Evolutionary conservation across 2,888 invertebrate genomes (phyloP), one percentile per base, ranked within the genome.

Genomic region (Lymantria dispar): DNA sequence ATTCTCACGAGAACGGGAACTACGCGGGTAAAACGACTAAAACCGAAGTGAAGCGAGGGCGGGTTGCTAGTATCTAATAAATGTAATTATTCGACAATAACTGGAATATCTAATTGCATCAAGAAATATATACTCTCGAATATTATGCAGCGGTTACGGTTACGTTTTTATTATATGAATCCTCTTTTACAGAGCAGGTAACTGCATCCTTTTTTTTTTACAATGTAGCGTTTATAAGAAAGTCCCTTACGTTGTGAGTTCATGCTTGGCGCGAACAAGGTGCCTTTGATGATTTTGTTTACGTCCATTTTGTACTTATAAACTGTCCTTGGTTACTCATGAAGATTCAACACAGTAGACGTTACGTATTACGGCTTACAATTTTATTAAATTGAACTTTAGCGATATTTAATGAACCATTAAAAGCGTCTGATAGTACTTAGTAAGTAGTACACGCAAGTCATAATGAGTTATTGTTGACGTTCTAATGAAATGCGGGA

Each of bases 151-250:
- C 8, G 10, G 8, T 33, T 7, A 7, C 33, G 8, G 33, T 33
- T 33, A 7, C 1, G 33, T 33, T 33, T 33, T 10, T 8, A 39
- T 3, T 8, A n/a, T n/a, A 14, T 22, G 41, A 55, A 40, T 38
- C 33, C 42, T 54, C 33, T 45, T 31, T 45, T 46, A 51, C 62
- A 62, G 70, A 76, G 83, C 87, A 87, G 87, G 87, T 89, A 89
- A 79, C 78, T 70, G 72, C 78, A 80, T 80, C 86, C 86, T 72
- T 85, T 87, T 87, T 30, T 87, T 86, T 83, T 72, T 68, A 58
- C 63, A 60, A 13, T 15, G 15, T 29, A n/a, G 22, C 50, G 38
- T 45, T 68, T n/a, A 68, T 72, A 78, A 72, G 74, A 73, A 73
- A 76, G 74, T 68, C 74, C 78, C 77, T 72, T 78, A 67, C n/a